Base-by-base conservation (phyloP, 2,797 vertebrate species). In the Chrysolophus pictus region DNA sequence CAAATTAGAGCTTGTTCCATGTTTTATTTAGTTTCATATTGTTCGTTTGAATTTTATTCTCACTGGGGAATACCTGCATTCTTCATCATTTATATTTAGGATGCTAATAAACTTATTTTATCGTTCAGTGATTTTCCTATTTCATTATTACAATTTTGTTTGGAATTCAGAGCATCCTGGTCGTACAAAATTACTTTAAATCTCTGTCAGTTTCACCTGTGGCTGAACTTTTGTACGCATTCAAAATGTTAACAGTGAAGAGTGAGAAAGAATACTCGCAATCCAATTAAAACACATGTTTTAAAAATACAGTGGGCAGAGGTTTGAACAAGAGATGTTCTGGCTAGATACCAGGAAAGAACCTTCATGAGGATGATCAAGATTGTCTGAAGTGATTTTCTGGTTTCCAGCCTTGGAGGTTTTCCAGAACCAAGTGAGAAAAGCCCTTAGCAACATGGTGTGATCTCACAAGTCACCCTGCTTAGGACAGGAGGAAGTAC, bases 1-100 rank as follows among this genome's bases (percentile, higher is more conserved):
- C 87, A 65, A 88, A 96, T 67, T 82, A 92, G 69, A 94, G 60
- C 75, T 95, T 91, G 74, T 85, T 92, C 81, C 58, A 26, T 21
- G 51, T 92, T 93, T 93, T 87, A 88, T 88, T 96, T 94, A 73
- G 81, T 84, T 75, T 82, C 28, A 80, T 76, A 53, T 33, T 42
- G 42, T 31, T 95, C 89, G 67, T 51, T 51, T 39, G 67, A 84
- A 72, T 92, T 93, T 95, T 93, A 56, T 63, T 94, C 53, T 88
- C 51, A 59, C 77, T 94, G 87, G 47, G 84, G 86, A 93, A 88
- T 86, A 94, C 60, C 65, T 93, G 79, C 53, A 39, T 76, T 64
- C 19, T 83, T 96, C 78, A 60, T 39, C 47, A 55, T 44, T 73
- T 88, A 26, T 13, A 75, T 84, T 72, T 74, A 85, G 9, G 33